Conservation (phyloP, 2,888 invertebrate species). For the Malthinus flaveolus region DNA sequence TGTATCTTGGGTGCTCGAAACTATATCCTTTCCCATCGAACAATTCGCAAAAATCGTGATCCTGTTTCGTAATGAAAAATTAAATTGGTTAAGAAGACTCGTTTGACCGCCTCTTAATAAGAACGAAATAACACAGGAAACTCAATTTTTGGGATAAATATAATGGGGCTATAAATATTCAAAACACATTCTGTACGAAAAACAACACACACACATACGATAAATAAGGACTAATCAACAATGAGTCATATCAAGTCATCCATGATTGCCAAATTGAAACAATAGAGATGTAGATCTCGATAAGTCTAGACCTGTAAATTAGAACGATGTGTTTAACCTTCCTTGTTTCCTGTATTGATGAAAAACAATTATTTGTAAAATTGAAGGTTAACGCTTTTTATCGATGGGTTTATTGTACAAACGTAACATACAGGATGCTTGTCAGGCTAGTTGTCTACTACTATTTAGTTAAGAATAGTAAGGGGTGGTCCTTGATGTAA, state of each 20-base stretch:
- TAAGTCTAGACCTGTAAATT: constrained; percentile 30
- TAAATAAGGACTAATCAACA: constrained; percentile 26
- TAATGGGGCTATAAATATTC: constrained; percentile 24
- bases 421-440: not conserved
- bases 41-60: not conserved
- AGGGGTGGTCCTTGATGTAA: too few relatives aligned
- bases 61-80: not conserved
- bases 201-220: constrained; percentile 6
- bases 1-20: constrained; percentile 7
- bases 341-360: constrained; percentile 28
- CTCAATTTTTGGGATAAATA: constrained; percentile 15
- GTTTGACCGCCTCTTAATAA: not conserved
- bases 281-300: constrained; percentile 26
- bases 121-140: constrained; percentile 18
- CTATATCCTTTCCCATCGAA: constrained; percentile 23
- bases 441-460: too few relatives aligned
- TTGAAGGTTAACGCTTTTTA: constrained; percentile 25
- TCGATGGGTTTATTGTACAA: constrained; percentile 21
- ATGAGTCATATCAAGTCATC: constrained; percentile 29
- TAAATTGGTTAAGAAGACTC: constrained; percentile 1
- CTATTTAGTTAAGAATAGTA: too few relatives aligned
- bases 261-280: constrained; percentile 32
- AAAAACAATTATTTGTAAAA: constrained; percentile 22
- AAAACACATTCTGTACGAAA: constrained; percentile 23
- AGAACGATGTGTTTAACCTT: constrained; percentile 29